phyloP scores from a whole-genome alignment of 1,140 invertebrate species.

The Procambarus clarkii region DNA sequence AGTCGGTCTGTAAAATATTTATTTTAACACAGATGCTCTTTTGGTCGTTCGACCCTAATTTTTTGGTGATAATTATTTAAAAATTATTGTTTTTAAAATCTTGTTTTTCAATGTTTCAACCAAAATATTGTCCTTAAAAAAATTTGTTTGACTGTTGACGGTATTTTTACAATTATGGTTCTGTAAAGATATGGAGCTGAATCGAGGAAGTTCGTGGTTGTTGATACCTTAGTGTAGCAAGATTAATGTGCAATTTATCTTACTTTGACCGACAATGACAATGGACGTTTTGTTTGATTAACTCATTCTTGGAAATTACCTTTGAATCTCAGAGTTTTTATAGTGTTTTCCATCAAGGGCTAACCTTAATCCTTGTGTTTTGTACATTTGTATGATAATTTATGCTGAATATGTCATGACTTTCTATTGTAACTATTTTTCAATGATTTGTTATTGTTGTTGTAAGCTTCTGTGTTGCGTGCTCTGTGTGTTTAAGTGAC shows the following conservation, averaged over 20 bases:
- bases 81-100: neutral
- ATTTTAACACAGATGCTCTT: neutral
- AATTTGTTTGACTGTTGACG: neutral
- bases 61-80: neutral
- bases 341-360: slow-evolving; percentile 12
- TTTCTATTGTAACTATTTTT: slow-evolving; percentile 14
- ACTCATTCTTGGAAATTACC: neutral
- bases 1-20: neutral
- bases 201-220: neutral
- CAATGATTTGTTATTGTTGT: slow-evolving; percentile 21
- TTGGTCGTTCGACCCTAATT: neutral
- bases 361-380: neutral
- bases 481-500: neutral
- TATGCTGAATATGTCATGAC: neutral
- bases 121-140: neutral
- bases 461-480: neutral
- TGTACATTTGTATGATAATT: slow-evolving; percentile 21
- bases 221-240: neutral
- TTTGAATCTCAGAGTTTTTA: neutral
- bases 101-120: neutral
- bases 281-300: neutral
- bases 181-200: neutral
- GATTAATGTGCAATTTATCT: neutral
- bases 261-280: neutral
- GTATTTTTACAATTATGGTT: neutral